A percentile compares a stretch with the other conserved stretches of the same genome.
These are phyloP conservation scores for Gnathonemus echidnorhynchus DNA, from an alignment of 2,113 vertebrate species.

Conservation along the genomic window DNA sequence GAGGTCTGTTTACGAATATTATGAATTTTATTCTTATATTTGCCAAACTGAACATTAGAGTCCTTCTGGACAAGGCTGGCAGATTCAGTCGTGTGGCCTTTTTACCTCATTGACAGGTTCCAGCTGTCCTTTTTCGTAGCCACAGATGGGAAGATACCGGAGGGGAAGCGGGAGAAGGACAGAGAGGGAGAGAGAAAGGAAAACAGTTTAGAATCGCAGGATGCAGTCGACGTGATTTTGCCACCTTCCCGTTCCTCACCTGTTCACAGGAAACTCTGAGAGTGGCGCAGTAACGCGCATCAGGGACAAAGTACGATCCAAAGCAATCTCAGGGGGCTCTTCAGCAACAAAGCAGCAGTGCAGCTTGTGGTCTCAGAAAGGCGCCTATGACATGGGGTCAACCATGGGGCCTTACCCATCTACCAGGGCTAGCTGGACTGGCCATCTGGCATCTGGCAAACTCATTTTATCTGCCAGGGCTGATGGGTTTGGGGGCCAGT, in stretches of 20 bases:
- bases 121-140: slow-evolving; percentile 85
- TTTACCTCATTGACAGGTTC: slow-evolving; percentile 86
- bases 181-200: slow-evolving; percentile 26
- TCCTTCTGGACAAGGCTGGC: neutral
- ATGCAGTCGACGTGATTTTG: neutral
- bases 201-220: slow-evolving; percentile 24
- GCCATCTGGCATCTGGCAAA: neutral
- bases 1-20: neutral
- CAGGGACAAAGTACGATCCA: neutral
- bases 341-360: neutral
- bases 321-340: neutral
- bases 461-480: neutral
- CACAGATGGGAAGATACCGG: slow-evolving; percentile 27
- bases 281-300: neutral
- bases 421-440: neutral
- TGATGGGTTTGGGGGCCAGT: neutral
- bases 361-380: neutral
- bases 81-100: slow-evolving; percentile 22
- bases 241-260: neutral
- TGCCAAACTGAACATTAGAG: neutral
- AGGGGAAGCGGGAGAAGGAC: neutral
- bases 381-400: neutral
- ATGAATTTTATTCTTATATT: neutral
- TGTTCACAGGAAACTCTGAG: neutral
- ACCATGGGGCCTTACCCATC: neutral